Evolutionary conservation across 1,140 invertebrate species (phyloP), one percentile per base, ranked within the genome.

Genomic region (Akabosia matsudoensis): DNA sequence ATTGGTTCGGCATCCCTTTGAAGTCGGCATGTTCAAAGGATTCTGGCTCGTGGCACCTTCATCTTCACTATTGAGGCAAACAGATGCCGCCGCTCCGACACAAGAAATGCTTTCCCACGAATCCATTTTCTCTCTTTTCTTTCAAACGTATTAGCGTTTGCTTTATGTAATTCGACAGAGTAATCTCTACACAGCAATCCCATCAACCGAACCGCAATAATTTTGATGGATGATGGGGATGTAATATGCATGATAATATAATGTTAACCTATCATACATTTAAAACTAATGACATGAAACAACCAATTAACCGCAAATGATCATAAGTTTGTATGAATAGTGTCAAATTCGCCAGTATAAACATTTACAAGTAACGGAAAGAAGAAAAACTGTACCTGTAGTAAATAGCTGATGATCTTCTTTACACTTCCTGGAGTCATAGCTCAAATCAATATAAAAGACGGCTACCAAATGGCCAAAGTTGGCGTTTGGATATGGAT

Each of bases 391-490:
- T 61, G 71, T 75, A 81, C 80, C 80, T 34, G 75, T 14, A 10
- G 51, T 76, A 33, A 70, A 75, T 33, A 77, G 70, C 45, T 79
- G 80, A 75, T 79, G 70, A 14, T 78, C 70, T 3, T 78, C 80
- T 33, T 74, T 61, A 71, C 80, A 81, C 22, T 74, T 37, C 31
- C 70, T 56, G 14, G 56, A 28, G 16, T 79, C 78, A 24, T 81
- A 73, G 14, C 78, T 77, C 10, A 82, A 78, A 74, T 87, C 85
- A 33, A 87, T 79, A 77, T 85, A 86, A 80, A 88, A 87, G 61
- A 88, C 84, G 24, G 86, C 75, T 1, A 88, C 82, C 26, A 87
- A 83, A 81, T 88, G 88, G 16, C 87, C 88, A 78, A 88, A 87
- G 77, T 84, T 85, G 13, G 84, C 83, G 4, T 77, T 71, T 0